A percentile compares a stretch with the other conserved stretches of the same genome.
These are phyloP conservation scores for Catharus bicknelli DNA, from an alignment of 2,113 vertebrate genomes.

Conservation along the genomic window DNA sequence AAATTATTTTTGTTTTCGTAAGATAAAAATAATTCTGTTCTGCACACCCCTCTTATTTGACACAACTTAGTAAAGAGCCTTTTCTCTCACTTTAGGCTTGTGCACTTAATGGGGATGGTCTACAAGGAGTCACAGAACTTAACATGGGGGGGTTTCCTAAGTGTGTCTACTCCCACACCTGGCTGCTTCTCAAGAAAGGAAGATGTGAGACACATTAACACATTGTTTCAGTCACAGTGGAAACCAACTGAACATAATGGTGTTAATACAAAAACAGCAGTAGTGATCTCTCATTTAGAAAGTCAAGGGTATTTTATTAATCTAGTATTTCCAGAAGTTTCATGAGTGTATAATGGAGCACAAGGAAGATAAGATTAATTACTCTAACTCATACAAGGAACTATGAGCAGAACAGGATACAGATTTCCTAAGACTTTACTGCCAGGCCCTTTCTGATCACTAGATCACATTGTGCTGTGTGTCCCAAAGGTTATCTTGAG, in stretches of 20 bases:
- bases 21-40: background rate
- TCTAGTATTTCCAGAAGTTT: background rate
- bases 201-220: conserved; percentile 9
- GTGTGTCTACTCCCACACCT: background rate
- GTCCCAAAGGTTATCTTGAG: background rate
- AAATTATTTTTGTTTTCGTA: background rate
- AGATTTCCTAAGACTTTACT: background rate
- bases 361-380: background rate
- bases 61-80: background rate
- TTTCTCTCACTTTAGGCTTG: background rate
- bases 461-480: background rate
- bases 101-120: background rate
- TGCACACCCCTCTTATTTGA: background rate
- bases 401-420: background rate
- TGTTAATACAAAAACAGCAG: background rate
- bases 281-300: background rate
- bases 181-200: conserved; percentile 53
- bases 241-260: conserved; percentile 31
- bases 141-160: background rate
- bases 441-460: background rate
- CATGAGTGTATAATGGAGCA: background rate
- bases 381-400: background rate
- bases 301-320: background rate
- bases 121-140: conserved; percentile 3
- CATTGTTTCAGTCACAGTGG: conserved; percentile 37